phyloP scores from a whole-genome alignment of 2,888 invertebrate species.

The Boloria selene region DNA sequence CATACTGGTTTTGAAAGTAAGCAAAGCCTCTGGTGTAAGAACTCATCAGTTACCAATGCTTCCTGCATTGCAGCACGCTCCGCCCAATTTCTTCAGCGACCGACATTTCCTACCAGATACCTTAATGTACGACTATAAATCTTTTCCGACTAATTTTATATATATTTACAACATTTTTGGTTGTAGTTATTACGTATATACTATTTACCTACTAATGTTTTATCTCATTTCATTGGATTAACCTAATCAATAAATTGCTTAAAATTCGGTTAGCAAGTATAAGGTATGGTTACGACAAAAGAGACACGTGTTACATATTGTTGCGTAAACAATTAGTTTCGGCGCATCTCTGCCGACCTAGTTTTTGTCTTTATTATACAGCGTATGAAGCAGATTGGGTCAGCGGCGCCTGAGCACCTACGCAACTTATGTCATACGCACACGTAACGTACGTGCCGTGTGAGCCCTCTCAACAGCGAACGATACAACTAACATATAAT shows the following conservation, averaged over 20 bases:
- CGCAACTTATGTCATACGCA: conserved; percentile 68
- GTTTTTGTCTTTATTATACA: conserved; percentile 64
- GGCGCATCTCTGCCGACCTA: conserved; percentile 72
- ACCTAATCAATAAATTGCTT: not conserved
- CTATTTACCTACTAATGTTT: not conserved
- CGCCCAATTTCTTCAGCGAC: conserved; percentile 63
- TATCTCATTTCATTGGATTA: not conserved
- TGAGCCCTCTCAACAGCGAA: conserved; percentile 39
- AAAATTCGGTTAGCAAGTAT: conserved; percentile 9
- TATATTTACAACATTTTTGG: not conserved
- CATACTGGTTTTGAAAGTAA: conserved; percentile 30
- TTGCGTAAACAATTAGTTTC: conserved; percentile 67
- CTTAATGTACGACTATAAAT: not conserved
- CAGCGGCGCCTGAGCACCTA: conserved; percentile 59
- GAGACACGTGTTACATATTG: conserved; percentile 39
- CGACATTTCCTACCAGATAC: conserved; percentile 38
- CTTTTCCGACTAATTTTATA: not conserved
- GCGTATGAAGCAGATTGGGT: conserved; percentile 63
- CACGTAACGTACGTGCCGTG: conserved; percentile 58
- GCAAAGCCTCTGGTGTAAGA: conserved; percentile 53
- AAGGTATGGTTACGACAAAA: conserved; percentile 19
- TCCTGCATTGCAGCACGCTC: conserved; percentile 64
- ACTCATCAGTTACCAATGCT: conserved; percentile 63
- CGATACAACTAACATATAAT: conserved; percentile 33
- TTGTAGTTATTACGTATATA: not conserved